phyloP scores from a whole-genome alignment of 1,140 invertebrate genomes.

The Oreohelix idahoensis region DNA sequence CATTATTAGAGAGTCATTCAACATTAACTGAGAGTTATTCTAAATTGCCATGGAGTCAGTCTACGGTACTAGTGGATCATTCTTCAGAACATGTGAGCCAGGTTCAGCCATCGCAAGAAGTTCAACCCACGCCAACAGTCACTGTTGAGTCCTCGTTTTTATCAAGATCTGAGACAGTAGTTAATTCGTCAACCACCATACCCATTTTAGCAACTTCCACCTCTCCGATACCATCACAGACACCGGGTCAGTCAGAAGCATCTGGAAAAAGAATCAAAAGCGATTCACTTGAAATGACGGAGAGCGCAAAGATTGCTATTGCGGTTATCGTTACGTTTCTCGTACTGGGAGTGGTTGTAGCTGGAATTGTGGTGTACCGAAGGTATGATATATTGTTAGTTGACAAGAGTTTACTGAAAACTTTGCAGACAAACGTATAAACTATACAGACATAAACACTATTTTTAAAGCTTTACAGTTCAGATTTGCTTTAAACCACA shows the following conservation, averaged over 20 bases:
- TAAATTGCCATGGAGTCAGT: no score
- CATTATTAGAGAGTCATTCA: neutral
- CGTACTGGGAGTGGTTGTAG: neutral
- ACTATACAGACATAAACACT: no score
- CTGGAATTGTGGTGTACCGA: neutral
- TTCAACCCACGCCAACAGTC: neutral
- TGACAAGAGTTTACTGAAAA: no score
- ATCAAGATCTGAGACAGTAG: neutral
- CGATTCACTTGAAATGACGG: neutral
- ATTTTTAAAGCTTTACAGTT: no score
- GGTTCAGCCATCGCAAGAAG: neutral
- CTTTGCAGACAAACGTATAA: no score
- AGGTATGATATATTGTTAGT: neutral
- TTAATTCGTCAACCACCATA: neutral
- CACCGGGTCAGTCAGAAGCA: neutral
- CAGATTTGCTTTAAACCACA: no score
- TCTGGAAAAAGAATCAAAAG: neutral
- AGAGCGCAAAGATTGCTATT: neutral
- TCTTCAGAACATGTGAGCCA: neutral
- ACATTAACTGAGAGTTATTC: neutral
- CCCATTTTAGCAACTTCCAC: neutral
- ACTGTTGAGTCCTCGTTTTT: neutral
- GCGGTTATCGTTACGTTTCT: neutral
- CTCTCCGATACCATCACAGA: neutral
- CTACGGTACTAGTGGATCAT: neutral